Conservation (phyloP, 2,888 invertebrate genomes). For the Drosophila niveifrons region DNA sequence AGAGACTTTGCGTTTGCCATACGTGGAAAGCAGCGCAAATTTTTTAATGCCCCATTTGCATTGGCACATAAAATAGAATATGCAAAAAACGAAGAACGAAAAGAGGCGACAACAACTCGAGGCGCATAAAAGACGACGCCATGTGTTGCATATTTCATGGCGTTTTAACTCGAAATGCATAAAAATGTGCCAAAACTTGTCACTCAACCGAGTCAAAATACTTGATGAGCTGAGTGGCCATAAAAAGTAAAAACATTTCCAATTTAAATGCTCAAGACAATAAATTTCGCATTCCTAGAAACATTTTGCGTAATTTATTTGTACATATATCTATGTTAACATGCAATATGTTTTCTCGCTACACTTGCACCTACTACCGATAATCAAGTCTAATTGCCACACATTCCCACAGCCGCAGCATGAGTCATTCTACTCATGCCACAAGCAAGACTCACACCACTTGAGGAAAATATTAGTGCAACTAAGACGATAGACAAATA, state of each 20-base stretch:
- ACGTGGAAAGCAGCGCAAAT: slow-evolving; percentile 68
- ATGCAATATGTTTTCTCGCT: background rate
- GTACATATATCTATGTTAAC: no score
- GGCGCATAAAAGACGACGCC: slow-evolving; percentile 72
- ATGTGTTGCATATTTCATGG: slow-evolving; percentile 80
- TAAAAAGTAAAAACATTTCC: slow-evolving; percentile 52
- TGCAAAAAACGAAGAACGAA: slow-evolving; percentile 31
- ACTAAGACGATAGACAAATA: slow-evolving; percentile 76
- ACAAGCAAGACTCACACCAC: slow-evolving; percentile 27
- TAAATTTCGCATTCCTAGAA: background rate
- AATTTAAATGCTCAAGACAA: slow-evolving; percentile 28
- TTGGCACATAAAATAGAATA: slow-evolving; percentile 65
- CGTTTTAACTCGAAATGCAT: slow-evolving; percentile 68
- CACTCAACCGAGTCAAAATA: slow-evolving; percentile 36
- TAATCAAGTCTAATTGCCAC: slow-evolving; percentile 58
- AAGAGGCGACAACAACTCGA: slow-evolving; percentile 30
- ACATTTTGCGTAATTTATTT: background rate
- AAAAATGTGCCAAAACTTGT: slow-evolving; percentile 43
- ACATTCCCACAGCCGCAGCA: slow-evolving; percentile 43
- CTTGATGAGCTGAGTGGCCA: slow-evolving; percentile 64
- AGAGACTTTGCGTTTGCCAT: slow-evolving; percentile 50
- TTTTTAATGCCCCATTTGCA: slow-evolving; percentile 77
- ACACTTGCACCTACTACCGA: slow-evolving; percentile 44
- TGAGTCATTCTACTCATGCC: slow-evolving; percentile 46
- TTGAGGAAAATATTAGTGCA: slow-evolving; percentile 74